Percentiles rank a stretch among this genome's conserved stretches.
Conservation (phyloP, 1,140 invertebrate species). For the Drosophila nasuta region DNA sequence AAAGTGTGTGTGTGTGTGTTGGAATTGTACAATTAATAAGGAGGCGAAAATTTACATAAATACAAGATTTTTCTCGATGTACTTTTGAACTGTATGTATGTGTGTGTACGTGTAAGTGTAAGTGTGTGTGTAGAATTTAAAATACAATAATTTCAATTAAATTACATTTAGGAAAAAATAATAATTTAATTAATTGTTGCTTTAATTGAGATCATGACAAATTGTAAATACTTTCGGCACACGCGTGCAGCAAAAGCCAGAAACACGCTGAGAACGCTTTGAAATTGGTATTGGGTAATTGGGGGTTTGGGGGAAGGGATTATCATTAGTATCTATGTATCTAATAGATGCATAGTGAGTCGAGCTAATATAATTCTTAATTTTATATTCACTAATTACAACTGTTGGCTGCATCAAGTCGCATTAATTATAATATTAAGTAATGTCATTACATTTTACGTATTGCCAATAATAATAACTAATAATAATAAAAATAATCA, state of each 20-base stretch:
- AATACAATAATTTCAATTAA: slow-evolving; percentile 75
- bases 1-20: not conserved
- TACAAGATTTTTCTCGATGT: slow-evolving; percentile 6
- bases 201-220: slow-evolving; percentile 79
- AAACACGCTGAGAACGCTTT: slow-evolving; percentile 78
- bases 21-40: slow-evolving; percentile 43
- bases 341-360: slow-evolving; percentile 54
- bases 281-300: slow-evolving; percentile 50
- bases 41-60: slow-evolving; percentile 15
- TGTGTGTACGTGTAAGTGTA: not conserved
- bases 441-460: slow-evolving; percentile 57
- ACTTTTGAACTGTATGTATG: slow-evolving; percentile 24
- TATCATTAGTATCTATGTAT: slow-evolving; percentile 36
- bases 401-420: slow-evolving; percentile 16
- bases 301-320: not conserved
- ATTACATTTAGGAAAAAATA: slow-evolving; percentile 71
- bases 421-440: slow-evolving; percentile 23
- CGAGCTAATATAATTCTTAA: slow-evolving; percentile 53
- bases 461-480: slow-evolving; percentile 67
- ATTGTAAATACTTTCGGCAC: slow-evolving; percentile 79
- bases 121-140: slow-evolving; percentile 46
- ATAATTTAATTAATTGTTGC: slow-evolving; percentile 64
- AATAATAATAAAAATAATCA: slow-evolving; percentile 40
- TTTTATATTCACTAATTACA: slow-evolving; percentile 61
- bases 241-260: slow-evolving; percentile 63